A percentile compares a stretch with the other conserved stretches of the same genome.
These are phyloP conservation scores for Cephalopterus ornatus DNA, from an alignment of 2,113 vertebrate species.

Conservation along the genomic window DNA sequence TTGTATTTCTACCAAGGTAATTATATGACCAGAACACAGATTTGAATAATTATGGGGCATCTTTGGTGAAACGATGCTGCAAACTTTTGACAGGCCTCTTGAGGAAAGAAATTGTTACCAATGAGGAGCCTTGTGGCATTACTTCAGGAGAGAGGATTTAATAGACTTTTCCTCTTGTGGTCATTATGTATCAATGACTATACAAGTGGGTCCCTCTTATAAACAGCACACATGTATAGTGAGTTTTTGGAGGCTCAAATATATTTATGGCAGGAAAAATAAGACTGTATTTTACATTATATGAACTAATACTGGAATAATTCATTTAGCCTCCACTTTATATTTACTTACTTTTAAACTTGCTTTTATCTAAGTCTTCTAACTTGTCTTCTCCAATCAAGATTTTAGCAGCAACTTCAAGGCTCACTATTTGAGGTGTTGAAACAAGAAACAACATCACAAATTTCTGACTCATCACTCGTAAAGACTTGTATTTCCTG, in stretches of 20 bases:
- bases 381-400: slow-evolving; percentile 92
- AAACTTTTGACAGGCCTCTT: neutral
- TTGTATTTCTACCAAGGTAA: neutral
- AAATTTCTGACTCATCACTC: slow-evolving; percentile 98
- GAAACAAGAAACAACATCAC: slow-evolving; percentile 97
- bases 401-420: slow-evolving; percentile 94
- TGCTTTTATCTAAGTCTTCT: slow-evolving; percentile 91
- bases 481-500: slow-evolving; percentile 94
- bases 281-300: neutral
- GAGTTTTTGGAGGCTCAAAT: neutral
- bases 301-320: neutral
- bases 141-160: neutral
- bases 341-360: slow-evolving; percentile 93
- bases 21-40: neutral
- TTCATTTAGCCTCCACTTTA: neutral
- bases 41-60: neutral
- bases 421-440: slow-evolving; percentile 86
- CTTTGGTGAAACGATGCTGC: neutral
- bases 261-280: neutral
- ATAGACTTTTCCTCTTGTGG: neutral
- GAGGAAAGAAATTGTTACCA: neutral
- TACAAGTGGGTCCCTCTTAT: neutral
- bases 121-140: neutral
- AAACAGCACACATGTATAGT: neutral
- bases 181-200: neutral